These are phyloP conservation scores for Salvelinus alpinus DNA, from an alignment of 2,113 vertebrate genomes.

Conservation along the genomic window DNA sequence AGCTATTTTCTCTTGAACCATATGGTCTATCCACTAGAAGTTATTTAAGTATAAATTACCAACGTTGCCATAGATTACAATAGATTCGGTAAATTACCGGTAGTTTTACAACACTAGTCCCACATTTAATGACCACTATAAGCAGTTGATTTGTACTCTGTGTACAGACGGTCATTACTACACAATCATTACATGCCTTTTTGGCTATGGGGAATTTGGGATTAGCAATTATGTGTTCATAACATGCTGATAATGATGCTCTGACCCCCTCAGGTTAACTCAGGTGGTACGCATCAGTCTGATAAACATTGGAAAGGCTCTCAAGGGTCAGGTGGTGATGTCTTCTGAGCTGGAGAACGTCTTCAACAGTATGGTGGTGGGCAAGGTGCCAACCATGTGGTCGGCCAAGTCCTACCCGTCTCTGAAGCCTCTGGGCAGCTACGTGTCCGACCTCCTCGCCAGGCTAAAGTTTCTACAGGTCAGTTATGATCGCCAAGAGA, in stretches of 20 bases:
- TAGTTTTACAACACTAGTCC: too few relatives aligned
- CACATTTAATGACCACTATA: too few relatives aligned
- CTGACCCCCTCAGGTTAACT: conserved; percentile 75
- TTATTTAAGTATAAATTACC: too few relatives aligned
- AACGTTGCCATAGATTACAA: too few relatives aligned
- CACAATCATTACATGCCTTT: neutral
- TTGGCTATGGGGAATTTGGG: too few relatives aligned
- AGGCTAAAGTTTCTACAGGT: conserved; percentile 88
- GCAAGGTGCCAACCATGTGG: conserved; percentile 88
- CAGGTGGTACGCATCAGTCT: conserved; percentile 82
- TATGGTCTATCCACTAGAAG: too few relatives aligned
- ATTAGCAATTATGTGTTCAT: neutral
- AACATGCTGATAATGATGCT: neutral
- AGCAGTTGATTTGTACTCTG: too few relatives aligned
- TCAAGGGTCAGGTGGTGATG: conserved; percentile 93
- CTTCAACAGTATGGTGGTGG: conserved; percentile 86
- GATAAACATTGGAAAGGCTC: conserved; percentile 80
- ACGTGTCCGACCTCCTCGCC: conserved; percentile 81
- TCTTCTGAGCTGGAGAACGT: conserved; percentile 88
- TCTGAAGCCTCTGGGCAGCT: conserved; percentile 87
- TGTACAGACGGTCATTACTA: neutral
- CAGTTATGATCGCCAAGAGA: neutral
- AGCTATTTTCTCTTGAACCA: too few relatives aligned
- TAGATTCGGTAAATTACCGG: too few relatives aligned
- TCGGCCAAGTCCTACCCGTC: conserved; percentile 91